A percentile compares a stretch with the other conserved stretches of the same genome.
Conservation (phyloP, 2,113 vertebrate genomes). For the Emydocephalus ijimae region DNA sequence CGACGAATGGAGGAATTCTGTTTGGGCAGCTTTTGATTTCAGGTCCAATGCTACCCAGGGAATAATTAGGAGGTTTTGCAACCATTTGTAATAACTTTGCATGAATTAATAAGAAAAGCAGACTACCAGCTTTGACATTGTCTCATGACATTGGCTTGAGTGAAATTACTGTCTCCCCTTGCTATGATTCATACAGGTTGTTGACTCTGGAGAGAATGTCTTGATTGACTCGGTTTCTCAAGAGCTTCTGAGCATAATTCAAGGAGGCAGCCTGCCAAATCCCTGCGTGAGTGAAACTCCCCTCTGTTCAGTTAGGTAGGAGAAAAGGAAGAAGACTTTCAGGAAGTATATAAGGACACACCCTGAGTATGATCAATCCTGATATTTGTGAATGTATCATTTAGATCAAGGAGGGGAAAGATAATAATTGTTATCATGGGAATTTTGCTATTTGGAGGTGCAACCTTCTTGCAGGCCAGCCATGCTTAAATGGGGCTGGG, state of each 20-base stretch:
- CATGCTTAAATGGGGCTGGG: neutral
- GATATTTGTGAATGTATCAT: neutral
- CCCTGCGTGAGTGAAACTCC: neutral
- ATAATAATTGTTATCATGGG: neutral
- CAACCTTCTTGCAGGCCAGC: neutral
- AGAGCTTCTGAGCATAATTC: neutral
- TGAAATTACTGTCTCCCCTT: slow-evolving; percentile 29
- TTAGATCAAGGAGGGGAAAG: neutral
- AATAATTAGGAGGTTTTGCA: slow-evolving; percentile 52
- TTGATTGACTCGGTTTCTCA: neutral
- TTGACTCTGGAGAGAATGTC: slow-evolving; percentile 15
- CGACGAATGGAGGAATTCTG: neutral
- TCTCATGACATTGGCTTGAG: slow-evolving; percentile 17
- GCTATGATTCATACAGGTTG: slow-evolving; percentile 38
- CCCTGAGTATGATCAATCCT: neutral
- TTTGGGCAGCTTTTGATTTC: slow-evolving; percentile 23
- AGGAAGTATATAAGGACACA: neutral
- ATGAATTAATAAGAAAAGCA: slow-evolving; percentile 52
- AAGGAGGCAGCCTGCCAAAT: neutral
- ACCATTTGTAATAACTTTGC: slow-evolving; percentile 17
- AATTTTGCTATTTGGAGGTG: neutral
- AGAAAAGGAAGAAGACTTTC: neutral
- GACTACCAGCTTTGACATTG: slow-evolving; percentile 39
- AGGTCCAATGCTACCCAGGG: slow-evolving; percentile 17
- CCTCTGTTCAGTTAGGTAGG: neutral